A percentile compares a stretch with the other conserved stretches of the same genome.
phyloP scores from a whole-genome alignment of 2,797 vertebrate genomes.

The Ptychadena robeensis region DNA sequence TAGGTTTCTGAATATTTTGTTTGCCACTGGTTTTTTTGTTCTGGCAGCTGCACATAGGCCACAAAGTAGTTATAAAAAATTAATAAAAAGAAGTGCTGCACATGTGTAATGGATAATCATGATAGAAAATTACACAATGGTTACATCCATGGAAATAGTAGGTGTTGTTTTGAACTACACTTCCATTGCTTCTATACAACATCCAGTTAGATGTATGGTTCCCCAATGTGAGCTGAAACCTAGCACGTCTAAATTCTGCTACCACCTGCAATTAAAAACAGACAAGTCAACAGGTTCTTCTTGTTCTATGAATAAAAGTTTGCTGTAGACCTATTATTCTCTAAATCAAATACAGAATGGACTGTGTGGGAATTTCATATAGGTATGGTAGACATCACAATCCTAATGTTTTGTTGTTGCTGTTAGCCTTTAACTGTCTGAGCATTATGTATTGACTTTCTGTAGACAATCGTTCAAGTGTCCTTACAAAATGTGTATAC shows the following conservation, averaged over 20 bases:
- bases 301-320: neutral
- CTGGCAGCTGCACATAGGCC: no score
- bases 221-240: neutral
- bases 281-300: neutral
- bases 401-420: conserved; percentile 20
- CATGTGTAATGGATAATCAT: neutral
- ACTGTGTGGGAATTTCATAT: neutral
- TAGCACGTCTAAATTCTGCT: neutral
- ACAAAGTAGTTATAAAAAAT: no score
- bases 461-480: conserved; percentile 18
- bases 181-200: neutral
- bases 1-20: no score
- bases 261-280: neutral
- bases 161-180: neutral
- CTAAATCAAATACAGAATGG: neutral
- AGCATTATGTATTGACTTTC: conserved; percentile 13
- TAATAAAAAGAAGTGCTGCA: no score
- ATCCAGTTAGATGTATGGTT: neutral
- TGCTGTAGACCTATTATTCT: neutral
- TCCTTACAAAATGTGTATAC: conserved; percentile 36
- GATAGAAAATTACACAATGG: neutral
- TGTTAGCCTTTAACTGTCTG: conserved; percentile 39
- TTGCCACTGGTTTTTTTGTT: no score
- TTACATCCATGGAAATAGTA: neutral
- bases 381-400: neutral